Base-by-base conservation (phyloP, 1,140 invertebrate genomes). In the Brachionus sp. region DNA sequence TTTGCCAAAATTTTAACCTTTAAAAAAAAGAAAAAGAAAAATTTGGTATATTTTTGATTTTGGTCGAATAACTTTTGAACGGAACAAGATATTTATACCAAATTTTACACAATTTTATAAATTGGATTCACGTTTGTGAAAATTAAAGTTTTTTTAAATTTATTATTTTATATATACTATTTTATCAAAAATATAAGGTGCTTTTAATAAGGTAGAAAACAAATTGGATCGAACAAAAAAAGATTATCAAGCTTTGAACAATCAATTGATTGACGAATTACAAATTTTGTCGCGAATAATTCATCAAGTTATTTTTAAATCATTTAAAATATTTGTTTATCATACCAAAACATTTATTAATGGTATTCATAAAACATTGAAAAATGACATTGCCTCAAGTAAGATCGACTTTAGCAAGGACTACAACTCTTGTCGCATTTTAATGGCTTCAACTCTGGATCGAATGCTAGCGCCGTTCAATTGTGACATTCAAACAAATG, bases 221-320 rank as follows among this genome's bases (percentile, higher is more conserved):
- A 80, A 66, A 62, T 57, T 62, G 25, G 12, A 16, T 16, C 25
- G 29, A 35, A 29, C 80, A 0, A 82, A 70, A 53, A 66, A 70
- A 66, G 57, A 66, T 25, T 82, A 82, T 23, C 57, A 68, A 23
- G 80, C 80, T 16, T 33, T 82, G 9, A 82, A 82, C 13, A 33
- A 13, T 2, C 80, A 82, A 33, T 19, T 82, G 10, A 23, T 82
- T n/a, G 62, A 82, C 64, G 80, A 82, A 70, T 16, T 82, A 16
- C 80, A 35, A 42, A 50, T 82, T 1, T 29, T 82, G 16, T 39
- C 33, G 10, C 25, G 66, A 6, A n/a, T 23, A 29, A 39, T 25
- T 42, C 16, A 2, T 12, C 35, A 62, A 25, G 46, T 70, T 44
- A 33, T 82, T 2, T 12, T 29, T 23, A 82, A 66, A 19, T 35